Percentiles rank a stretch among this genome's conserved stretches.
Evolutionary conservation across 2,888 invertebrate genomes (phyloP).

Genomic region (Leucophenga maculata): DNA sequence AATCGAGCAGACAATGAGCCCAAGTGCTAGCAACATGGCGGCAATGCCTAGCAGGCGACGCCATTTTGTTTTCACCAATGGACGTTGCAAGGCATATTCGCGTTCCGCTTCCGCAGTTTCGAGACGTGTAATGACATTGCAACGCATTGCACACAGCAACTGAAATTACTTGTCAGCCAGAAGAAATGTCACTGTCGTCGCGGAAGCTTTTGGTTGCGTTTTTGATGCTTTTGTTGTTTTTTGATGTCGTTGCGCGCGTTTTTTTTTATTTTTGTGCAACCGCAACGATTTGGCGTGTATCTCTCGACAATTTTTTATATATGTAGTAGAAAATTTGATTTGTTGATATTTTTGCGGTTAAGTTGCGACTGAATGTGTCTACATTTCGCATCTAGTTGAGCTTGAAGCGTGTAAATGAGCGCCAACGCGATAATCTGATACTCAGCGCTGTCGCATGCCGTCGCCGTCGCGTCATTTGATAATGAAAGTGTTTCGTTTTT

Average conservation of each 20-base stretch:
- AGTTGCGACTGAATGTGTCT: neutral
- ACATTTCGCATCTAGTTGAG: neutral
- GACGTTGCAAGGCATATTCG: neutral
- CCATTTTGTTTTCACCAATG: slow-evolving; percentile 26
- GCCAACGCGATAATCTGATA: too few species aligned
- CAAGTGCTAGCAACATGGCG: slow-evolving; percentile 51
- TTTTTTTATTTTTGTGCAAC: neutral
- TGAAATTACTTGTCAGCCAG: neutral
- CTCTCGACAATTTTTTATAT: too few species aligned
- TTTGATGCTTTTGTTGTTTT: neutral
- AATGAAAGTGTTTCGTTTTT: too few species aligned
- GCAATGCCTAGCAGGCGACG: slow-evolving; percentile 43
- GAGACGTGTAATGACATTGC: slow-evolving; percentile 1
- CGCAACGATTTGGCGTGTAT: neutral
- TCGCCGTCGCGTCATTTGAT: too few species aligned
- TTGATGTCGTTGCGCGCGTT: neutral
- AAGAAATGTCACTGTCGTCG: neutral
- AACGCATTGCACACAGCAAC: neutral
- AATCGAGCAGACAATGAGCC: slow-evolving; percentile 58
- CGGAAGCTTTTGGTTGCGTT: neutral
- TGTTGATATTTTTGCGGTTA: neutral
- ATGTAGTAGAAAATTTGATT: neutral
- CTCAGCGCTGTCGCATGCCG: too few species aligned
- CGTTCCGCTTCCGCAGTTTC: slow-evolving; percentile 31
- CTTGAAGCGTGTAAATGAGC: too few species aligned